Evolutionary conservation across 2,113 vertebrate species (phyloP).

Genomic region (Prochilodus magdalenae): DNA sequence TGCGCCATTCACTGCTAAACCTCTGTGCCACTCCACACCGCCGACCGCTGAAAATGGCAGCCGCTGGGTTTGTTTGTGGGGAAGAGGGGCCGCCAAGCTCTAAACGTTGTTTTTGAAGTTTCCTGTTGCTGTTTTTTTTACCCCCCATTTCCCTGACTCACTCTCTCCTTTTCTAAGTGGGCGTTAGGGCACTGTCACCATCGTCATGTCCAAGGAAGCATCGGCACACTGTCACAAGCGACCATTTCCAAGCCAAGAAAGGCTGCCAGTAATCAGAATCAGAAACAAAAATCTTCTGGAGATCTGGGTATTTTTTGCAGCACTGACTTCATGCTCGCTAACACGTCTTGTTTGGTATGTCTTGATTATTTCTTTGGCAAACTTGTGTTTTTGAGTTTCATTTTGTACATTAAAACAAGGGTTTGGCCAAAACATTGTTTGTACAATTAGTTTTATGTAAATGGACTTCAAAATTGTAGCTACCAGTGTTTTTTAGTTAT

Average conservation of each 20-base stretch:
- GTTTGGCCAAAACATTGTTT: neutral
- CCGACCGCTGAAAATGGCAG: neutral
- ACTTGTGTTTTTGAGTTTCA: neutral
- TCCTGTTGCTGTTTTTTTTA: neutral
- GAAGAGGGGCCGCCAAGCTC: neutral
- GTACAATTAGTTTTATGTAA: too few species aligned
- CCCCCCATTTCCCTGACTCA: neutral
- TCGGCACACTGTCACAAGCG: neutral
- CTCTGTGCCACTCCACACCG: neutral
- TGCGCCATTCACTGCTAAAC: neutral
- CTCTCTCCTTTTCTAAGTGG: neutral
- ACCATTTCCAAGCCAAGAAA: neutral
- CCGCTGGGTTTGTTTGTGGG: neutral
- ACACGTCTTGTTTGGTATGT: neutral
- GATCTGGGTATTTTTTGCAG: neutral
- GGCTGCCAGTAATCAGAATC: neutral
- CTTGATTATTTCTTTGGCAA: neutral
- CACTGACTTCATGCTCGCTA: neutral
- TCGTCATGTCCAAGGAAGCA: neutral
- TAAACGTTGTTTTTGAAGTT: conserved; percentile 8
- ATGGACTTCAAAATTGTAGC: too few species aligned
- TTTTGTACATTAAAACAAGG: neutral
- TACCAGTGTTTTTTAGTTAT: too few species aligned
- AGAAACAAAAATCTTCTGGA: neutral
- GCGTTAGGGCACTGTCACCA: neutral